These are phyloP conservation scores for Himantopus leucocephalus DNA, from an alignment of 2,113 vertebrate genomes.

Conservation along the genomic window DNA sequence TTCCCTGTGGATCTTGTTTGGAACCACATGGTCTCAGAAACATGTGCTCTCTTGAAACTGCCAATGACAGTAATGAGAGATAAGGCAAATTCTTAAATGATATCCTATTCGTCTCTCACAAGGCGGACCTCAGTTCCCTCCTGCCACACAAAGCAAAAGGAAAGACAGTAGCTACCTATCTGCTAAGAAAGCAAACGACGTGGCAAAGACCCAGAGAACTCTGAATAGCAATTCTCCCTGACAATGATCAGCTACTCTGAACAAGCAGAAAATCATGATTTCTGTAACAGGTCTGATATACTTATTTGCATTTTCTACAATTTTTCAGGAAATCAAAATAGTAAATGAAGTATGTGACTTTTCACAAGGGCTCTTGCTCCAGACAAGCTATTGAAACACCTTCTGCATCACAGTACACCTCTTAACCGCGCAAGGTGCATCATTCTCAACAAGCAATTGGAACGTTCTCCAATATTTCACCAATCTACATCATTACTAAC, in stretches of 20 bases:
- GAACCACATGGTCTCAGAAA: neutral
- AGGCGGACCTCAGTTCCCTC: neutral
- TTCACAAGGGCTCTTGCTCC: neutral
- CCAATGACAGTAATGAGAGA: neutral
- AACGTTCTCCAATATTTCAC: neutral
- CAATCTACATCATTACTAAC: neutral
- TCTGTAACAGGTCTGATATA: neutral
- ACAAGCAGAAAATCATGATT: neutral
- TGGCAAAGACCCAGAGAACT: neutral
- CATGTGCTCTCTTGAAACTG: neutral
- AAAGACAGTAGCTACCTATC: neutral
- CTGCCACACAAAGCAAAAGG: neutral
- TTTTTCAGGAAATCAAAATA: neutral
- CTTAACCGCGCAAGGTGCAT: accelerated
- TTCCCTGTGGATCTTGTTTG: neutral
- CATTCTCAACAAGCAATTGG: neutral
- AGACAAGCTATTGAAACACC: neutral
- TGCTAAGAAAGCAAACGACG: neutral
- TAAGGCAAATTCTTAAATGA: neutral
- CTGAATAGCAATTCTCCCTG: neutral
- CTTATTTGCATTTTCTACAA: neutral
- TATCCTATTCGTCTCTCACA: neutral
- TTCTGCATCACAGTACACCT: neutral
- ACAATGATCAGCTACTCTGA: neutral
- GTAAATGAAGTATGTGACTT: neutral